Evolutionary conservation across 2,888 invertebrate species (phyloP), one percentile per base, ranked within the genome.

Genomic region (Sinopyrophorus schimmeli): DNA sequence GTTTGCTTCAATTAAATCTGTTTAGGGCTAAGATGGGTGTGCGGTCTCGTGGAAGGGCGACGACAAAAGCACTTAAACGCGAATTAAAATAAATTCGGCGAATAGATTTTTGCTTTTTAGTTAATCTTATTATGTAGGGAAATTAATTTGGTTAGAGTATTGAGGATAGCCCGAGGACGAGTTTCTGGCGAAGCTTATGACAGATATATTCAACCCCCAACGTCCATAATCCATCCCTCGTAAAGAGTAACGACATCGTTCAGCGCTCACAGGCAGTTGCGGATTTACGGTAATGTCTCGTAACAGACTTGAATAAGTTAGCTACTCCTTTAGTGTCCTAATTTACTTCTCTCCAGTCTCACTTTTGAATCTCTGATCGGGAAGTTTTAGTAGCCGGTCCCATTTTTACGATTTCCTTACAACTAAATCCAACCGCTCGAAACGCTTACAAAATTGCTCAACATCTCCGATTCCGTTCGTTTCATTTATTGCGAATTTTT

Each of bases 181-280:
- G 14, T 38, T n/a, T 21, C 24, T 16, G 21, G 20, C 34, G 47
- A 34, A 47, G 39, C 40, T 40, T 39, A 38, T 43, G 49, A 49
- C 49, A 46, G 46, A 46, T 31, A 43, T 49, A 49, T 49, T 49
- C 56, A 55, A 44, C 35, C 43, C 32, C 43, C 39, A 43, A 49
- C 43, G 50, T 59, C 60, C 52, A 59, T 60, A 58, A 61, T 59
- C 58, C 65, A 63, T 64, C 60, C 59, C 60, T 67, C 67, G 66
- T 68, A 67, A 69, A 64, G 63, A 62, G 65, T 67, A 68, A 69
- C 66, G 67, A 66, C 64, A 63, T 66, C 66, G 63, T 65, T 63
- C 62, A 65, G 62, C 60, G 58, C 60, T 60, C 61, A 62, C 61
- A 63, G 66, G 65, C 66, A 67, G 65, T 67, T 62, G 59, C 64